Base-by-base conservation (phyloP, 2,113 vertebrate genomes). In the Corythoichthys intestinalis region DNA sequence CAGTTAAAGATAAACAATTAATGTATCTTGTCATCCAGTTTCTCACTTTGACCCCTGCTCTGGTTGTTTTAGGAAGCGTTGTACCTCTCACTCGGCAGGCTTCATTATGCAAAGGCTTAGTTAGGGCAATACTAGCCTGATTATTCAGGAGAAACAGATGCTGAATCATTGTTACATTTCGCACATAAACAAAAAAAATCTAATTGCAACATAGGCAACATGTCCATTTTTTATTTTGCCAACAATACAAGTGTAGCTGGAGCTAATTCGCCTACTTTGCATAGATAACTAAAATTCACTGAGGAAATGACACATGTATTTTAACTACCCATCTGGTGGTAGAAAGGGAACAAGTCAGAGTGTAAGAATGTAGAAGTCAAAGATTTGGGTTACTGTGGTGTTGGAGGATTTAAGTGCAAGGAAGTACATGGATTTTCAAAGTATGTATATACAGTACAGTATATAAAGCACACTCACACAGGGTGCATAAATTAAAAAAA, bases 211-310 rank as follows among this genome's bases (percentile, higher is more conserved):
- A 60, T 58, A 78, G 74, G 69, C 73, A 83, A 66, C 85, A 85
- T 80, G 85, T 84, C 62, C 69, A 52, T 79, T 79, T 44, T 87
- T 77, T 77, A 85, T 85, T 78, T 74, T 59, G 57, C 59, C 9
- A 66, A 70, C 78, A 78, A 72, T 75, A 72, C 77, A 73, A 75
- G 74, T 65, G 47, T 11, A 44, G 38, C 35, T 20, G 17, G 56
- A 70, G 73, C 38, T 69, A 77, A 80, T 39, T n/a, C 28, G 15
- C 49, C 48, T 48, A 15, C 50, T 75, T 79, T 41, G 20, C 20
- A 35, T 53, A 60, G 52, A 68, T 67, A 58, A n/a, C 52, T 50
- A 48, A 44, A 44, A 48, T 4, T 59, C 2, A 67, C 28, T n/a
- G 53, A 49, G n/a, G 59, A 44, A 44, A 41, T 4, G 59, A 6